Evolutionary conservation across 2,888 invertebrate genomes (phyloP).

Genomic region (Agonum fuliginosum): DNA sequence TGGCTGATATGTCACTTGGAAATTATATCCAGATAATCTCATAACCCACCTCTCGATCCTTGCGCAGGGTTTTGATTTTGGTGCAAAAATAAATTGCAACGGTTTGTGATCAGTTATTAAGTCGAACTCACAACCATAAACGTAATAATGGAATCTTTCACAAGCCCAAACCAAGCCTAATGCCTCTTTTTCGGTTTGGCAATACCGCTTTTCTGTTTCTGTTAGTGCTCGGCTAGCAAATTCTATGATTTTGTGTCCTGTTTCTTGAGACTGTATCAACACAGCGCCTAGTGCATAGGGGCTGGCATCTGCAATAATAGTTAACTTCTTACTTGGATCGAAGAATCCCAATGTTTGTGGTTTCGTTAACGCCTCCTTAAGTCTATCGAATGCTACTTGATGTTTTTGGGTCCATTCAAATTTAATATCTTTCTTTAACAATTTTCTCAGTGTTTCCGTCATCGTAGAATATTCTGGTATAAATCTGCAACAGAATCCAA

Average conservation of each 20-base stretch:
- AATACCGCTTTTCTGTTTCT: not conserved
- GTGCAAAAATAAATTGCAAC: not conserved
- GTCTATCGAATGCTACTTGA: not conserved
- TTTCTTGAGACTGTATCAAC: not conserved
- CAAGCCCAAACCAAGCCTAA: conserved; percentile 4
- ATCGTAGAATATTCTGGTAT: conserved; percentile 14
- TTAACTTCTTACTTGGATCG: not conserved
- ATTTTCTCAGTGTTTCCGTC: not conserved
- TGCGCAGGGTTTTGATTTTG: not conserved
- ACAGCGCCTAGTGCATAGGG: not conserved
- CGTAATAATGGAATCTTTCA: not conserved
- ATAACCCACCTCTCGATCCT: conserved; percentile 29
- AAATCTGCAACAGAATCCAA: conserved; percentile 5
- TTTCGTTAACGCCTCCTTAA: not conserved
- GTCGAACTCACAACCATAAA: not conserved
- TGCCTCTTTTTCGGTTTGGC: conserved; percentile 24
- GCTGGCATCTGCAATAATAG: not conserved
- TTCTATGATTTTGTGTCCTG: not conserved
- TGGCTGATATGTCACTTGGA: not conserved
- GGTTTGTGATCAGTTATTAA: conserved; percentile 4
- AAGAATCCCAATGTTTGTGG: not conserved
- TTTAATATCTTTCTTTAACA: not conserved
- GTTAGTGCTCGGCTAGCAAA: not conserved
- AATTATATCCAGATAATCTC: not conserved
- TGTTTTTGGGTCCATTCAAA: not conserved